Evolutionary conservation across 1,140 invertebrate genomes (phyloP).

Genomic region (Microplitis mediator): DNA sequence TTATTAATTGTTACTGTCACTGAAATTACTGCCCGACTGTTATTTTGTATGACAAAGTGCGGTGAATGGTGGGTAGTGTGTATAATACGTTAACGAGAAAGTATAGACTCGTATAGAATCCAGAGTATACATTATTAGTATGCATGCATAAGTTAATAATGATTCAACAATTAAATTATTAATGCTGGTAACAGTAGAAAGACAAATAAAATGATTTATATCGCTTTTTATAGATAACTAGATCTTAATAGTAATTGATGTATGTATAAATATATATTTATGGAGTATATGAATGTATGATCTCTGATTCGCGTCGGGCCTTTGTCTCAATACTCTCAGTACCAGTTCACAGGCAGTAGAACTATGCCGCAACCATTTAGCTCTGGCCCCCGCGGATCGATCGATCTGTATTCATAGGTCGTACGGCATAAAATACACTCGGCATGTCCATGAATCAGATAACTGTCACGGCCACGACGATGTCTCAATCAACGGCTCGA

Average conservation of each 20-base stretch:
- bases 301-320: neutral
- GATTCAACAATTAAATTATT: too few species aligned
- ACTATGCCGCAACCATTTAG: slow-evolving; percentile 4
- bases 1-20: slow-evolving; percentile 5
- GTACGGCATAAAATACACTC: slow-evolving; percentile 63
- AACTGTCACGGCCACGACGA: slow-evolving; percentile 61
- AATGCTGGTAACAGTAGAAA: too few species aligned
- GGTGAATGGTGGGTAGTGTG: neutral
- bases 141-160: too few species aligned
- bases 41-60: neutral
- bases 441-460: slow-evolving; percentile 65
- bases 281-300: neutral
- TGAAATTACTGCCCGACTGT: neutral
- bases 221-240: too few species aligned
- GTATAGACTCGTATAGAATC: neutral
- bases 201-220: too few species aligned
- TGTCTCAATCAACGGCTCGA: slow-evolving; percentile 56
- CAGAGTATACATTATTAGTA: too few species aligned
- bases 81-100: neutral
- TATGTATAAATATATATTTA: neutral
- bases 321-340: neutral
- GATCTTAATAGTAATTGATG: too few species aligned
- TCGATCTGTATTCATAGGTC: slow-evolving; percentile 64
- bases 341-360: neutral
- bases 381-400: slow-evolving; percentile 36